Base-by-base conservation (phyloP, 2,797 vertebrate genomes). In the Thaleichthys pacificus region DNA sequence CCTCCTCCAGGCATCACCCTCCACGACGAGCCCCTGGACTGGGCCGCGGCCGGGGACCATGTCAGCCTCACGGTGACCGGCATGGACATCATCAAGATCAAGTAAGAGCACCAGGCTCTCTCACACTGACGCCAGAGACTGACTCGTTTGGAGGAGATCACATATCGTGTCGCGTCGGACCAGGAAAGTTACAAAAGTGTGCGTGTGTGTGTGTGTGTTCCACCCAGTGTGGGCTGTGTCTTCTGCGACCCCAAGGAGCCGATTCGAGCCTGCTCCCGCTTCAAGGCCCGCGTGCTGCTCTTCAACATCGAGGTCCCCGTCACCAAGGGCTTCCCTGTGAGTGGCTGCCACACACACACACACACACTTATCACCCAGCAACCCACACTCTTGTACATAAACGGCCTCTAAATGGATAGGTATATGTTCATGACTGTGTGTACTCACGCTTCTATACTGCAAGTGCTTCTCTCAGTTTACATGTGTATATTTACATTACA, bases 41-140 rank as follows among this genome's bases (percentile, higher is more conserved):
- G 98, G 98, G 96, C 97, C 19, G 97, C 95, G 63, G 98, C 98
- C 8, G 98, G 98, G 78, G 97, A 99, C 90, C 97, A 99, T 3
- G 91, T 99, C 89, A 98, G 93, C 92, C 95, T 99, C 82, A 98
- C 95, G 0, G 93, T 99, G 89, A 99, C 97, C 61, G 98, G 98
- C 84, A 97, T 99, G 94, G 98, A 99, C 94, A 99, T 99, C 92
- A 99, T 99, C 91, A 99, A 98, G 93, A 98, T 99, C 89, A 98
- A 98, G 98, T 99, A 91, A 95, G 93, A 87, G 77, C 68, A 89
- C 60, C n/a, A 9, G 49, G 12, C 17, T 42, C 22, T 42, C n/a
- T 17, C 26, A 15, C 26, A 15, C 12, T n/a, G 51, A 7, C 5
- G 15, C 3, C 38, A 42, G 8, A n/a, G 38, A 42, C 38, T 42